Evolutionary conservation across 2,888 invertebrate species (phyloP).

Genomic region (Escarpia spicata): DNA sequence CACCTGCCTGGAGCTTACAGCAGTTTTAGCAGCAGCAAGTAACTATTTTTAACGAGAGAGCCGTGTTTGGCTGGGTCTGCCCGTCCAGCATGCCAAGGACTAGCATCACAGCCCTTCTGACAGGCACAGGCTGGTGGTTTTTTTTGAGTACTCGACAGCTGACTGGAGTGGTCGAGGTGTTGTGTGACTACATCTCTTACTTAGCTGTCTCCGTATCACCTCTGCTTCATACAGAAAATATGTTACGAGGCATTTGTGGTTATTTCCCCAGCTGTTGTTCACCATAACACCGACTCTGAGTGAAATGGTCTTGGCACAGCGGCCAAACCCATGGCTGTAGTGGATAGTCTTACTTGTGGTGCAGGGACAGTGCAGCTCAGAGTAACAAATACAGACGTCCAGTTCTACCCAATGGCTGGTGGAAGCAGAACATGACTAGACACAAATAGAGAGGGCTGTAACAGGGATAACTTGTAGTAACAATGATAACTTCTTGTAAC

Average conservation of each 20-base stretch:
- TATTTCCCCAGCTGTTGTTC: background rate
- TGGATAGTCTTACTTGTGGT: background rate
- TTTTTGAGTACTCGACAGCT: background rate
- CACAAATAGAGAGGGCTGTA: too few species aligned
- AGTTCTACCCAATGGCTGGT: too few species aligned
- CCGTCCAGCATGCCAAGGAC: background rate
- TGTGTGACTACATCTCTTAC: background rate
- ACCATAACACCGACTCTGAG: background rate
- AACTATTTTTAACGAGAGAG: background rate
- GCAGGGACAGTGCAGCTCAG: background rate
- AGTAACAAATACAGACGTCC: too few species aligned
- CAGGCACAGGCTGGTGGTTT: background rate
- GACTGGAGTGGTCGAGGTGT: background rate
- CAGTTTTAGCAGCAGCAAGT: background rate
- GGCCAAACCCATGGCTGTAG: too few species aligned
- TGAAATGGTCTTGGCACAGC: background rate
- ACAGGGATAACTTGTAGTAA: too few species aligned
- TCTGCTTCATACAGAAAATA: background rate
- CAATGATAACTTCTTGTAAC: too few species aligned
- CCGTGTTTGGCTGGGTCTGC: background rate
- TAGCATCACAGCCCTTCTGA: background rate
- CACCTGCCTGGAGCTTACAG: background rate
- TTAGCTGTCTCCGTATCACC: background rate
- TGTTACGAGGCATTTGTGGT: background rate
- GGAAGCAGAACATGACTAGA: too few species aligned